phyloP scores from a whole-genome alignment of 1,140 invertebrate species.

The Drosophila lini region DNA sequence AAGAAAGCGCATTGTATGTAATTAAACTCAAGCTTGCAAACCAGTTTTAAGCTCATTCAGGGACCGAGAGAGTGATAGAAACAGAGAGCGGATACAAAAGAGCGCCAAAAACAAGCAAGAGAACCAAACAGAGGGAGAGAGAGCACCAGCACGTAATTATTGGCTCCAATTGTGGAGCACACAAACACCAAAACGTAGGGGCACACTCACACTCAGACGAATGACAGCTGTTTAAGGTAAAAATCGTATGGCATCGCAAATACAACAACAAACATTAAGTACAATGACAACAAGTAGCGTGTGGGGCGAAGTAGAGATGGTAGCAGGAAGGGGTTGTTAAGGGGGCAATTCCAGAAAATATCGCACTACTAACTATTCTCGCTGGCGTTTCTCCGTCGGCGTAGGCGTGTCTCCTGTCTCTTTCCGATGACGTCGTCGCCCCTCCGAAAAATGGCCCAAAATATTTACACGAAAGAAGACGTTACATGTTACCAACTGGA shows the following conservation, averaged over 20 bases:
- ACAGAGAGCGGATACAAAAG: slow-evolving; percentile 12
- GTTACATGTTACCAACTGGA: background rate
- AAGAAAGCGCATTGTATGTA: slow-evolving; percentile 76
- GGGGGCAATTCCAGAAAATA: slow-evolving; percentile 5
- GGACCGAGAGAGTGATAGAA: slow-evolving; percentile 4
- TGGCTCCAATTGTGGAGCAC: slow-evolving; percentile 61
- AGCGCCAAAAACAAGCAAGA: slow-evolving; percentile 7
- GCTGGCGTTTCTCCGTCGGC: slow-evolving; percentile 2
- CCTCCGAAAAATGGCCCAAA: slow-evolving; percentile 1
- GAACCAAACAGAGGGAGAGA: slow-evolving; percentile 15
- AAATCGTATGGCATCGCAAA: slow-evolving; percentile 41
- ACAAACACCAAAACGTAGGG: slow-evolving; percentile 19
- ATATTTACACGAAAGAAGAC: background rate
- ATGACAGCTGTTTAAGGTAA: slow-evolving; percentile 79
- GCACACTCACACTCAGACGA: slow-evolving; percentile 31
- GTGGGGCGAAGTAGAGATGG: background rate
- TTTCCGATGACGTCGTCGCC: slow-evolving; percentile 13
- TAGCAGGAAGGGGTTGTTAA: background rate
- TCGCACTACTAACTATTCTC: slow-evolving; percentile 7
- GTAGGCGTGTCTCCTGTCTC: slow-evolving; percentile 14
- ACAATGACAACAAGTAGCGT: slow-evolving; percentile 66
- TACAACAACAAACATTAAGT: slow-evolving; percentile 45
- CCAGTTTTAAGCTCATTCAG: slow-evolving; percentile 60
- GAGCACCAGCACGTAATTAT: slow-evolving; percentile 44
- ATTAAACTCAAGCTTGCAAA: slow-evolving; percentile 73